A percentile compares a stretch with the other conserved stretches of the same genome.
Conservation (phyloP, 2,797 vertebrate genomes). For the Pseudopleuronectes americanus region DNA sequence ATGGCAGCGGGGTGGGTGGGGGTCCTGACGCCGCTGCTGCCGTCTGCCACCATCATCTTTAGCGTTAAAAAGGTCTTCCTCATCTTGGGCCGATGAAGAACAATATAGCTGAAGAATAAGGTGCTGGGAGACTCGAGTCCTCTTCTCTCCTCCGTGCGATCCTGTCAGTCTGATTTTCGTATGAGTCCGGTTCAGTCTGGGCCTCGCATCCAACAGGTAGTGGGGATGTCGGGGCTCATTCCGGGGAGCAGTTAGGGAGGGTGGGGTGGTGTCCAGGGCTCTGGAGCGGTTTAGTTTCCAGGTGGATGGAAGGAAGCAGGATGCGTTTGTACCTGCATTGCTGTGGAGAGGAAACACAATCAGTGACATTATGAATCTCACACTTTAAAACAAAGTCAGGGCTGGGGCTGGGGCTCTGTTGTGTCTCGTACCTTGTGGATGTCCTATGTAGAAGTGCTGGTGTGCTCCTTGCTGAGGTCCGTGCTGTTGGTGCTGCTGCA, state of each 20-base stretch:
- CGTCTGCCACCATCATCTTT: constrained; percentile 35
- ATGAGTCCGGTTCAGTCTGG: constrained; percentile 46
- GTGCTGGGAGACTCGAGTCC: constrained; percentile 61
- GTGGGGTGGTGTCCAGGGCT: background rate
- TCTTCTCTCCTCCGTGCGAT: constrained; percentile 47
- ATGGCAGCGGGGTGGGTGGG: constrained; percentile 35
- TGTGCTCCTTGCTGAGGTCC: constrained; percentile 88
- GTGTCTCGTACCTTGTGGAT: constrained; percentile 73
- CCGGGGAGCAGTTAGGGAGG: constrained; percentile 40
- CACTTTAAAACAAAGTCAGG: background rate
- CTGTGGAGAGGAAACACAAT: constrained; percentile 72
- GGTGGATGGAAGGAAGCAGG: constrained; percentile 76
- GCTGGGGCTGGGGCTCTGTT: too few relatives aligned
- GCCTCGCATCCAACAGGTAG: constrained; percentile 57
- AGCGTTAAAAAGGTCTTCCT: constrained; percentile 52
- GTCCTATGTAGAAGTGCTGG: constrained; percentile 88
- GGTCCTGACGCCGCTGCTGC: constrained; percentile 16
- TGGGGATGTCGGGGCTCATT: constrained; percentile 46
- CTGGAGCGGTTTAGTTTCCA: constrained; percentile 72
- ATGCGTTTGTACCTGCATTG: constrained; percentile 81
- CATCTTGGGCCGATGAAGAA: constrained; percentile 38
- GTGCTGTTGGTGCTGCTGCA: constrained; percentile 85
- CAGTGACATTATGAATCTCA: constrained; percentile 28
- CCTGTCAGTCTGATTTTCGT: constrained; percentile 37
- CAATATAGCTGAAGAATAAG: constrained; percentile 67